These are phyloP conservation scores for Pseudachorutes palmiensis DNA, from an alignment of 1,140 invertebrate species.

Conservation along the genomic window DNA sequence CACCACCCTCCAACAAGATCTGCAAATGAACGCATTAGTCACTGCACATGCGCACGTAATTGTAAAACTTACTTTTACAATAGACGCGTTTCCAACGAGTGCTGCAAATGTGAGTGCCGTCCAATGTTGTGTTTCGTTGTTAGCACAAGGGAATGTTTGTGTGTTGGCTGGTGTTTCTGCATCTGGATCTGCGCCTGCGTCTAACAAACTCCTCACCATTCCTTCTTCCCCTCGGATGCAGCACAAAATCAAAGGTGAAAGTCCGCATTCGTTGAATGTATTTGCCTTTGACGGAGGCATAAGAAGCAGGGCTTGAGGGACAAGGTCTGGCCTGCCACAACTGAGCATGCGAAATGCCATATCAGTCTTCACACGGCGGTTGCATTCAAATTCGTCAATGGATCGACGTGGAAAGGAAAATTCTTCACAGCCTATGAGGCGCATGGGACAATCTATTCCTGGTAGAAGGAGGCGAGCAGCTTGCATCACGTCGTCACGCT, in stretches of 20 bases:
- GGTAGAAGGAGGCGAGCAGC: slow-evolving; percentile 73
- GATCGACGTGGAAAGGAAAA: slow-evolving; percentile 41
- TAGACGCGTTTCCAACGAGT: slow-evolving; percentile 47
- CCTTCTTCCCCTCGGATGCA: slow-evolving; percentile 67
- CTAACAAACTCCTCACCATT: slow-evolving; percentile 58
- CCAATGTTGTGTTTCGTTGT: slow-evolving; percentile 67
- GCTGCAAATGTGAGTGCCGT: slow-evolving; percentile 64
- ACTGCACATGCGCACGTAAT: background rate
- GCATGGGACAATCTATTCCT: slow-evolving; percentile 72
- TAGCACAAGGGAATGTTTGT: slow-evolving; percentile 44
- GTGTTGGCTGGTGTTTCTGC: slow-evolving; percentile 55
- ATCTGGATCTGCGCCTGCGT: slow-evolving; percentile 67
- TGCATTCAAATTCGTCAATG: slow-evolving; percentile 51
- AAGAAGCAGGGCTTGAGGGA: slow-evolving; percentile 65
- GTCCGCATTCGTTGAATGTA: slow-evolving; percentile 33
- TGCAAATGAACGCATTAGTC: slow-evolving; percentile 40
- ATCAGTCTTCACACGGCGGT: slow-evolving; percentile 58
- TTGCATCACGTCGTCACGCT: slow-evolving; percentile 82
- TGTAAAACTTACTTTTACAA: slow-evolving; percentile 38
- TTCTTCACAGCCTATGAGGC: slow-evolving; percentile 51
- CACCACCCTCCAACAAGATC: slow-evolving; percentile 62
- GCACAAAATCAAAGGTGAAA: slow-evolving; percentile 32
- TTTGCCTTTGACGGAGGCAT: slow-evolving; percentile 60
- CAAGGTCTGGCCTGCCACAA: slow-evolving; percentile 64
- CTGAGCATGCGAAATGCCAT: slow-evolving; percentile 70